Evolutionary conservation across 2,888 invertebrate genomes (phyloP), one percentile per base, ranked within the genome.

Genomic region (Helicoverpa assulta): DNA sequence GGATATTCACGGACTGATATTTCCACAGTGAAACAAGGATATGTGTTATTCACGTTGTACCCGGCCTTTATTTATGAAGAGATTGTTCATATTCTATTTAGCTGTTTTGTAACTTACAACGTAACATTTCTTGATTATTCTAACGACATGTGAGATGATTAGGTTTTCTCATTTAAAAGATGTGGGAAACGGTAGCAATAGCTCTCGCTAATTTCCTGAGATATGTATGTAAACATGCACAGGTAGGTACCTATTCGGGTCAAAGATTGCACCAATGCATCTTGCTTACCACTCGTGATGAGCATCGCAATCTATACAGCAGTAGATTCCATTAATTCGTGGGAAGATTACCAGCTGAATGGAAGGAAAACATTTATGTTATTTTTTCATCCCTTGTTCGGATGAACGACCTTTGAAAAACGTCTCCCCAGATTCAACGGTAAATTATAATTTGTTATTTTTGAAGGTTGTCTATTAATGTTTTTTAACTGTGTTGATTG

Each of bases 181-280:
- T 74, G 65, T 66, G 75, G 60, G 75, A 69, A 33, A 74, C 62
- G 75, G 65, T 74, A 77, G 69, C 65, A 50, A 58, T 62, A 55
- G 67, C 62, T 19, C 52, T 54, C 52, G 51, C 59, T 74, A 56
- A 68, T 68, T 59, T 67, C 78, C 52, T 76, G 29, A 59, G 33
- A 70, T 57, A 54, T 21, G 16, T 64, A 51, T 71, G 58, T 55
- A 65, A 65, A 37, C 67, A n/a, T 67, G 73, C 37, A 73, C 67
- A 47, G 19, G 55, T 26, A 26, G 26, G 26, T 26, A 18, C 43
- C 53, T 55, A 80, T 81, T 78, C 51, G 54, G 72, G 80, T 67
- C 57, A 64, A 63, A 62, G 8, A 76, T 73, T 76, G 70, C 72
- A 65, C 57, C 33, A 67, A 55, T 67, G 56, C 50, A 53, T 43